Evolutionary conservation across 2,797 vertebrate genomes (phyloP).

Genomic region (Sciaenops ocellatus): DNA sequence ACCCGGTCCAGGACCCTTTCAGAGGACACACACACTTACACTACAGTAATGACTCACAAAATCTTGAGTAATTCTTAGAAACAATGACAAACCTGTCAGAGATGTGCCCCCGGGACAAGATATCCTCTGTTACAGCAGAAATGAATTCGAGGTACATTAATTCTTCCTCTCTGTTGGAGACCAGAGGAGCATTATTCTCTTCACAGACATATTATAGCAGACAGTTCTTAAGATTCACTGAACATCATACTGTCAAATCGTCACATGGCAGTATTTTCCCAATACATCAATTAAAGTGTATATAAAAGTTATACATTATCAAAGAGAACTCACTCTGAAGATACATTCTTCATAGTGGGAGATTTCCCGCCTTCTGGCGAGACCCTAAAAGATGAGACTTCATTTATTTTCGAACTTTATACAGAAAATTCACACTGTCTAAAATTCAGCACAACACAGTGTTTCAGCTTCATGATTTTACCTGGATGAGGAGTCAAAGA

Average conservation of each 20-base stretch:
- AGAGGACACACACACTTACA: constrained; percentile 53
- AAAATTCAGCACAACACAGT: background rate
- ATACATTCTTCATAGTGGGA: constrained; percentile 70
- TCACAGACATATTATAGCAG: background rate
- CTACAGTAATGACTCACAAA: background rate
- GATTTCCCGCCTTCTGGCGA: constrained; percentile 74
- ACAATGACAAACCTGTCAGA: constrained; percentile 89
- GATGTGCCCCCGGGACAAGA: constrained; percentile 91
- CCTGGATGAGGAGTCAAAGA: constrained; percentile 74
- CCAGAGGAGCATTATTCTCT: constrained; percentile 18
- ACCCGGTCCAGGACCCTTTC: constrained; percentile 89
- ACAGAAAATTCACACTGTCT: constrained; percentile 12
- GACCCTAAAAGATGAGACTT: constrained; percentile 63
- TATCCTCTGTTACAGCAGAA: constrained; percentile 93
- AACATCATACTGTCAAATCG: background rate
- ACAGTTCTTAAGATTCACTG: background rate
- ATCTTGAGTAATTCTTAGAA: constrained; percentile 2
- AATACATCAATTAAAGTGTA: background rate
- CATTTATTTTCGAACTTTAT: constrained; percentile 3
- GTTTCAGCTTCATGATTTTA: constrained; percentile 42
- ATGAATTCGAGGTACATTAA: constrained; percentile 93
- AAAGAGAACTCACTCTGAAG: constrained; percentile 82
- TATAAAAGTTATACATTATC: background rate
- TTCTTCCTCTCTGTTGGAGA: constrained; percentile 90
- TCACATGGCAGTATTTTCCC: background rate